A percentile compares a stretch with the other conserved stretches of the same genome.
phyloP scores from a whole-genome alignment of 1,140 invertebrate genomes.

The Meloidogyne hapla region DNA sequence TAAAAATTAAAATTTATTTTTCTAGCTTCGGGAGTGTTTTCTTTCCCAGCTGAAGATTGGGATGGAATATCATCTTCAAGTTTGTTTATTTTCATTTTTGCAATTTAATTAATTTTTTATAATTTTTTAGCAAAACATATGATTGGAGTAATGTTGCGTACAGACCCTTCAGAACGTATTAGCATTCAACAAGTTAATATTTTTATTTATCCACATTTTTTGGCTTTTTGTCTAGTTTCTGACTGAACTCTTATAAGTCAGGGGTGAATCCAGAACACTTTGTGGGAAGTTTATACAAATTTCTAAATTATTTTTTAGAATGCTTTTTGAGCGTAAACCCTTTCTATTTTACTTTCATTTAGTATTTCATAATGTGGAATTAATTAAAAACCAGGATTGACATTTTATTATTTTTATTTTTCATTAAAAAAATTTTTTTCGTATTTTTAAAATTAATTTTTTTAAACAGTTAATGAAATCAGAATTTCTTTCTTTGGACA shows the following conservation, averaged over 20 bases:
- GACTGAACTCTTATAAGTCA: no score
- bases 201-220: conserved; percentile 68
- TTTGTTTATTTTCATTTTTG: conserved; percentile 52
- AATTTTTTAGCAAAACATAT: conserved; percentile 77
- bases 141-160: conserved; percentile 85
- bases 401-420: no score
- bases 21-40: conserved; percentile 76
- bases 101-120: conserved; percentile 13
- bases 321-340: no score
- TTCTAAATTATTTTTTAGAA: no score
- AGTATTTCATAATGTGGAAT: no score
- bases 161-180: conserved; percentile 81
- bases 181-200: conserved; percentile 84
- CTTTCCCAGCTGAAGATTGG: conserved; percentile 94
- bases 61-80: conserved; percentile 82
- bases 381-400: no score
- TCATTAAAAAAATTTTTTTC: no score
- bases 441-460: no score
- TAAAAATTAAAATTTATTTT: conserved; percentile 65
- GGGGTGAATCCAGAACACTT: no score
- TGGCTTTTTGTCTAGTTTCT: no score
- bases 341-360: no score
- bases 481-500: background rate
- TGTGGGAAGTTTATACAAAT: no score
- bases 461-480: background rate